These are phyloP conservation scores for Nymphalis io DNA, from an alignment of 1,140 invertebrate genomes.

Conservation along the genomic window DNA sequence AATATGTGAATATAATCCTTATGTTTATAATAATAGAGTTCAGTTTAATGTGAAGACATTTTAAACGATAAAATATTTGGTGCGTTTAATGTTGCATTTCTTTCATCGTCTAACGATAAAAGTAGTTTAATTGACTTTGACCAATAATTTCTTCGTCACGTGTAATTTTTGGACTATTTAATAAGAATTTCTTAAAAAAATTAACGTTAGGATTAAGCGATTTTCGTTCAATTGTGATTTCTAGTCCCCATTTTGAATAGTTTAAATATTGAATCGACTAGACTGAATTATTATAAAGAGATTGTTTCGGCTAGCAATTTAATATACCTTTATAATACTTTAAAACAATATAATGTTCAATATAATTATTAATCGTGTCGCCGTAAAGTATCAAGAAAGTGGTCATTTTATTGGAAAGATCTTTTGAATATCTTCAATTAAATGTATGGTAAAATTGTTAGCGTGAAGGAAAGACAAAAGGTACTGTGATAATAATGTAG, in stretches of 20 bases:
- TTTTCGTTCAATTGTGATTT: constrained; percentile 4
- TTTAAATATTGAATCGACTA: constrained; percentile 25
- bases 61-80: not conserved
- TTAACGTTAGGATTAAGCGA: not conserved
- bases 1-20: not conserved
- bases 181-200: not conserved
- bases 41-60: not conserved
- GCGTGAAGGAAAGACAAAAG: constrained; percentile 40
- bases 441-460: constrained; percentile 43
- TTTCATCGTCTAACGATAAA: not conserved
- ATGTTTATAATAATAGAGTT: not conserved
- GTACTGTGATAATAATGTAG: constrained; percentile 62
- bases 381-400: no score
- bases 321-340: constrained; percentile 8
- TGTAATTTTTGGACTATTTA: constrained; percentile 1
- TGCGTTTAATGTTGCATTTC: not conserved
- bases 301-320: constrained; percentile 29
- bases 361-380: not conserved
- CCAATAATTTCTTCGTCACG: constrained; percentile 7
- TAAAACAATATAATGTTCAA: no score
- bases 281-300: constrained; percentile 25
- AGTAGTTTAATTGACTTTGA: not conserved
- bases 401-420: not conserved
- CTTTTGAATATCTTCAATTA: not conserved
- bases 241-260: constrained; percentile 17